Evolutionary conservation across 1,140 invertebrate species (phyloP).

Genomic region (Ylistrum balloti): DNA sequence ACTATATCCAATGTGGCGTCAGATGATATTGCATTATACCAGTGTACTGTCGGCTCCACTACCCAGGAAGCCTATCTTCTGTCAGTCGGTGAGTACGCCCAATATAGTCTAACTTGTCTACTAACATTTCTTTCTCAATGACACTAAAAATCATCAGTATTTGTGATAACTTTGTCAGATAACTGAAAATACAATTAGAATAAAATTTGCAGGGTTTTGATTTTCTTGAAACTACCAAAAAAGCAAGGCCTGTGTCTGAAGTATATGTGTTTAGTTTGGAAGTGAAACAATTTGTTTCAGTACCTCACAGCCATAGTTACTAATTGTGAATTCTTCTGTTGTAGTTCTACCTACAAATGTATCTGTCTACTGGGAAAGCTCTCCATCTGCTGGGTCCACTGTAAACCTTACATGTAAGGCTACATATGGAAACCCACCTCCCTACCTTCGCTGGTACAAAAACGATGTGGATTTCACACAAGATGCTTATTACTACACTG

Average conservation of each 20-base stretch:
- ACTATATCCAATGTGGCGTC: slow-evolving; percentile 60
- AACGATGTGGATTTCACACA: slow-evolving; percentile 46
- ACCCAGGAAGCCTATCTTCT: slow-evolving; percentile 53
- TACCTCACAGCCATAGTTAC: too few species aligned
- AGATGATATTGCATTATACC: slow-evolving; percentile 59
- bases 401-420: slow-evolving; percentile 66
- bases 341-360: slow-evolving; percentile 66
- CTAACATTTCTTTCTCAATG: too few species aligned
- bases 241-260: too few species aligned
- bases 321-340: slow-evolving; percentile 36
- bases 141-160: too few species aligned
- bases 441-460: slow-evolving; percentile 63
- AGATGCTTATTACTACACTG: slow-evolving; percentile 57
- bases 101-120: neutral
- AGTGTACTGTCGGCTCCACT: slow-evolving; percentile 53
- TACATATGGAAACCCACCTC: slow-evolving; percentile 61
- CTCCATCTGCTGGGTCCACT: slow-evolving; percentile 50
- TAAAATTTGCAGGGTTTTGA: too few species aligned
- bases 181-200: too few species aligned
- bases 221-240: too few species aligned
- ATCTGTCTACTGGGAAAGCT: slow-evolving; percentile 63
- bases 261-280: too few species aligned
- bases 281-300: too few species aligned
- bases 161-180: too few species aligned
- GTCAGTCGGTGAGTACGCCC: slow-evolving; percentile 61